phyloP scores from a whole-genome alignment of 2,888 invertebrate genomes.

The Dryococelus australis region DNA sequence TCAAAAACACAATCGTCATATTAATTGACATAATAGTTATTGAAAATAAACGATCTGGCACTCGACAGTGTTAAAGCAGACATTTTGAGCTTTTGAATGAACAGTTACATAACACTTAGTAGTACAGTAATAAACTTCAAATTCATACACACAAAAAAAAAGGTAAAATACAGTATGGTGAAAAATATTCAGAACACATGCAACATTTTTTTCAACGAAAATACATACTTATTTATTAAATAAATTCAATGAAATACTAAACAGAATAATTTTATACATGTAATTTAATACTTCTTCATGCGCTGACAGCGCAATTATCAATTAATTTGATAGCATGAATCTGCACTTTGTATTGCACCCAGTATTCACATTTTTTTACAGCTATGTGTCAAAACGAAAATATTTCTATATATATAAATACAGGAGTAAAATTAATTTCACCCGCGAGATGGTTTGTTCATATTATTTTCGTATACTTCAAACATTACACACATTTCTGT shows the following conservation, averaged over 20 bases:
- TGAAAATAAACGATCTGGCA: not conserved
- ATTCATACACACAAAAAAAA: not conserved
- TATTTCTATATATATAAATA: not conserved
- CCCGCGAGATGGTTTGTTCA: not conserved
- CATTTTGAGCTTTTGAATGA: slow-evolving; percentile 6
- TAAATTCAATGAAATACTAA: not conserved
- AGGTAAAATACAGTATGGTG: too few species aligned
- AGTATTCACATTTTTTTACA: not conserved
- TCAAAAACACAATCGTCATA: slow-evolving; percentile 10
- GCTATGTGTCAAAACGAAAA: not conserved
- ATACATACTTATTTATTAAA: not conserved
- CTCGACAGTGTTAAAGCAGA: slow-evolving; percentile 1
- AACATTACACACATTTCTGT: not conserved
- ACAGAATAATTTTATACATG: not conserved
- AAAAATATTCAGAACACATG: not conserved
- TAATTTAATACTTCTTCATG: not conserved
- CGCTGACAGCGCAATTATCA: not conserved
- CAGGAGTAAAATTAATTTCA: not conserved
- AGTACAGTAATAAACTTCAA: not conserved
- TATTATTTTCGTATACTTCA: not conserved
- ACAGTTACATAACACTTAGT: not conserved
- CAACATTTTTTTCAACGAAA: not conserved
- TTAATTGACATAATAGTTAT: slow-evolving; percentile 10
- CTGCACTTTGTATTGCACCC: not conserved
- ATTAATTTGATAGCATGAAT: not conserved